Evolutionary conservation across 1,140 invertebrate species (phyloP).

Genomic region (Drosophila murphyi): DNA sequence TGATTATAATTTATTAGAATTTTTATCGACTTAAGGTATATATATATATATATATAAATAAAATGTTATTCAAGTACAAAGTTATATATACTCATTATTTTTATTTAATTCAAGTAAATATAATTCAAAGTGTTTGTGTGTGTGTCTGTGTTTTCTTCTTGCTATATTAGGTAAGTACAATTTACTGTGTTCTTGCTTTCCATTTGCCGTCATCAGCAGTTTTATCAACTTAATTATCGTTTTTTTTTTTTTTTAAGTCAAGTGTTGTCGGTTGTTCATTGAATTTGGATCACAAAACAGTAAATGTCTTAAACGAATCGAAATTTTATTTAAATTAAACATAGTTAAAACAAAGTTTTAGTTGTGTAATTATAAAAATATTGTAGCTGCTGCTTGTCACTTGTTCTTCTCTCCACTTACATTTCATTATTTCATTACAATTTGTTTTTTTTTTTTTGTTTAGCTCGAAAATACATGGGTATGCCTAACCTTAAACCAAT

Average conservation of each 20-base stretch:
- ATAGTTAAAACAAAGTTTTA: slow-evolving; percentile 64
- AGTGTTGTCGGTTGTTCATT: slow-evolving; percentile 27
- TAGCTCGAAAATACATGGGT: slow-evolving; percentile 71
- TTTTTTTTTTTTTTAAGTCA: slow-evolving; percentile 48
- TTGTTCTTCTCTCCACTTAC: slow-evolving; percentile 22
- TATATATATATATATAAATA: slow-evolving; percentile 80
- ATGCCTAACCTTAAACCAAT: slow-evolving; percentile 76
- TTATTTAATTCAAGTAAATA: slow-evolving; percentile 83
- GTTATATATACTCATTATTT: slow-evolving; percentile 83
- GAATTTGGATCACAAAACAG: slow-evolving; percentile 74
- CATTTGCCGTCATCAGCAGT: slow-evolving; percentile 63
- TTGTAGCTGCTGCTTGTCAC: slow-evolving; percentile 47
- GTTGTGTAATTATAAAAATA: slow-evolving; percentile 56
- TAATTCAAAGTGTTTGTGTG: slow-evolving; percentile 75
- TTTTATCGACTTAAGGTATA: slow-evolving; percentile 82
- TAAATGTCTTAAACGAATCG: slow-evolving; percentile 78
- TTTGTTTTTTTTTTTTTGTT: slow-evolving; percentile 35
- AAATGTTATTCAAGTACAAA: slow-evolving; percentile 84
- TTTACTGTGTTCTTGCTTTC: slow-evolving; percentile 68
- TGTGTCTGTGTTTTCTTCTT: slow-evolving; percentile 57
- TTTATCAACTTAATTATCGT: slow-evolving; percentile 47
- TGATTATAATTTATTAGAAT: slow-evolving; percentile 84
- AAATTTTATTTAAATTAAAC: slow-evolving; percentile 68
- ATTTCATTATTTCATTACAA: slow-evolving; percentile 17
- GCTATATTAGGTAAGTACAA: slow-evolving; percentile 66